phyloP scores from a whole-genome alignment of 2,888 invertebrate genomes.

The Osedax frankpressi region DNA sequence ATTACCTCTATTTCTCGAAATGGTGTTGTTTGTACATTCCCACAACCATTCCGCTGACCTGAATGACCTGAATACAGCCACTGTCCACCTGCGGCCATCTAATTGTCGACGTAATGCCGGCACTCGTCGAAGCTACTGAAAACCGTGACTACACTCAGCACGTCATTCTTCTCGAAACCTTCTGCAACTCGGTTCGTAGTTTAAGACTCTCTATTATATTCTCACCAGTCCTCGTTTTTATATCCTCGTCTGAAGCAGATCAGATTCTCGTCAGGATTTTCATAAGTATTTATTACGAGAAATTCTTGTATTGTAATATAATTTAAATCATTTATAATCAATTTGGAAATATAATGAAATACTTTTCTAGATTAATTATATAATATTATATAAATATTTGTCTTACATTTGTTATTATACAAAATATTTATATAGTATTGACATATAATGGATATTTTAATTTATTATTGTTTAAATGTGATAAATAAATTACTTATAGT shows the following conservation, averaged over 20 bases:
- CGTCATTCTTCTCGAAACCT: slow-evolving; percentile 48
- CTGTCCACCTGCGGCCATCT: not conserved
- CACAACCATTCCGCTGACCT: no score
- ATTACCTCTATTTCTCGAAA: no score
- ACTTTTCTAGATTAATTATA: no score
- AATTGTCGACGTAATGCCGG: not conserved
- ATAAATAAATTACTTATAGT: not conserved
- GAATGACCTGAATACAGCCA: not conserved
- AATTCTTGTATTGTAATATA: no score
- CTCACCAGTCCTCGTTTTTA: not conserved
- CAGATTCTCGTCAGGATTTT: not conserved
- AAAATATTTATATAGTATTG: no score
- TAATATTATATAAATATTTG: not conserved
- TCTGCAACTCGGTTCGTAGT: slow-evolving; percentile 47
- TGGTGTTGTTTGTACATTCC: no score
- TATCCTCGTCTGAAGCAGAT: not conserved
- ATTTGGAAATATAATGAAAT: no score
- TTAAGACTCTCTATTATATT: not conserved
- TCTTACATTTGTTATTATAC: not conserved
- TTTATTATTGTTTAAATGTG: no score
- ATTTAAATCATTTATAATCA: no score
- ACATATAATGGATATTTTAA: no score
- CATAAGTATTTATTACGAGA: not conserved
- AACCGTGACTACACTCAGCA: slow-evolving; percentile 48
- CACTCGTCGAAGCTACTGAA: not conserved